Percentiles rank a stretch among this genome's conserved stretches.
These are phyloP conservation scores for Nemopilema nomurai DNA, from an alignment of 30 jellyfish, hydroid and myxozoan species.

Conservation along the genomic window DNA sequence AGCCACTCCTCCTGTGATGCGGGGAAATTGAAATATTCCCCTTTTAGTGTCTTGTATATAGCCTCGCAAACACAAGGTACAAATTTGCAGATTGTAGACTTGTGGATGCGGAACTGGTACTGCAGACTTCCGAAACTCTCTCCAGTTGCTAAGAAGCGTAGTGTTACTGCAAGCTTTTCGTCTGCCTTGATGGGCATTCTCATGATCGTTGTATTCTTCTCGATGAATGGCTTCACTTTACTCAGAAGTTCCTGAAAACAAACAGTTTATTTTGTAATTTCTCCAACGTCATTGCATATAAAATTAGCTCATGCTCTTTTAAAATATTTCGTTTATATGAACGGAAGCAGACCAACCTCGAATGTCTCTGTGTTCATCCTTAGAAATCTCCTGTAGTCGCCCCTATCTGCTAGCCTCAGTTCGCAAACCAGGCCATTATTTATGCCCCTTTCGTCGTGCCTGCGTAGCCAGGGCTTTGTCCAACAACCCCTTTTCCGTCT, in stretches of 20 bases:
- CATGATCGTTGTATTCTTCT: slow-evolving; percentile 7
- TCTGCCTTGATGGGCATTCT: slow-evolving; percentile 30
- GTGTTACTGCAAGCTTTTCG: slow-evolving; percentile 59
- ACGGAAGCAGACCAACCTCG: background rate
- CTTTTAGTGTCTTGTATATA: slow-evolving; percentile 12
- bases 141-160: slow-evolving; percentile 44
- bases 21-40: slow-evolving; percentile 9
- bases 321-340: background rate
- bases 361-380: slow-evolving; percentile 48
- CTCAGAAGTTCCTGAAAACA: slow-evolving; percentile 26
- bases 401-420: slow-evolving; percentile 42
- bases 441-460: slow-evolving; percentile 26
- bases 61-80: slow-evolving; percentile 21
- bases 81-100: slow-evolving; percentile 9
- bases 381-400: slow-evolving; percentile 39
- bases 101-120: slow-evolving; percentile 40
- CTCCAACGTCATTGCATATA: background rate
- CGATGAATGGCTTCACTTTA: slow-evolving; percentile 7
- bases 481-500: slow-evolving; percentile 28
- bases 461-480: slow-evolving; percentile 20
- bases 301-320: background rate
- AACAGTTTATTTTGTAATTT: background rate
- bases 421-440: slow-evolving; percentile 11
- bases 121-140: slow-evolving; percentile 36
- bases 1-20: slow-evolving; percentile 24